Conservation (phyloP, 2,888 invertebrate species). For the Ceraclea dissimilis region DNA sequence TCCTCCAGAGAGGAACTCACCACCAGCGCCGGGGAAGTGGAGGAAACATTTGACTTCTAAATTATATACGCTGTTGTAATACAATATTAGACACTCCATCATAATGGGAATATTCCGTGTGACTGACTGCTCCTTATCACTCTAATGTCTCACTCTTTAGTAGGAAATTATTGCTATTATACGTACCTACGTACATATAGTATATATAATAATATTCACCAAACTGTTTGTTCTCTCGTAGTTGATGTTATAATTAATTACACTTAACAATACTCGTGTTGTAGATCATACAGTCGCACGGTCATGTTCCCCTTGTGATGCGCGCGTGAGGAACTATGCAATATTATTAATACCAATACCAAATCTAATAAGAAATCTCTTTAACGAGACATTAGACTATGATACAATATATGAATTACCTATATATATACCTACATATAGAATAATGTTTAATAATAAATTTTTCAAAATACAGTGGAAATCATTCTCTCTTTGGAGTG, state of each 20-base stretch:
- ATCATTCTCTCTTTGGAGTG: conserved; percentile 9
- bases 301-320: too few species aligned
- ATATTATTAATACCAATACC: not conserved
- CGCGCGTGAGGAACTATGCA: not conserved
- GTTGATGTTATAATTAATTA: too few species aligned
- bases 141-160: too few species aligned
- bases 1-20: conserved; percentile 22
- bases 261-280: too few species aligned
- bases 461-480: conserved; percentile 1
- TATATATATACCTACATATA: not conserved
- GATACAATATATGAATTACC: not conserved
- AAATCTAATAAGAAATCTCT: conserved; percentile 4
- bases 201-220: too few species aligned
- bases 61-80: not conserved
- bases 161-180: too few species aligned
- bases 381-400: conserved; percentile 5
- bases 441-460: not conserved
- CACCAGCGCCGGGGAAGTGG: conserved; percentile 20
- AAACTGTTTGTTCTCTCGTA: too few species aligned
- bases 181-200: too few species aligned
- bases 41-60: conserved; percentile 25
- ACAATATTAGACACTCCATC: not conserved
- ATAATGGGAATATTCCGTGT: not conserved
- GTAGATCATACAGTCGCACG: too few species aligned
- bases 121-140: too few species aligned